These are phyloP conservation scores for Lepetodrilus schrolli DNA, from an alignment of 2,888 invertebrate genomes.

Conservation along the genomic window DNA sequence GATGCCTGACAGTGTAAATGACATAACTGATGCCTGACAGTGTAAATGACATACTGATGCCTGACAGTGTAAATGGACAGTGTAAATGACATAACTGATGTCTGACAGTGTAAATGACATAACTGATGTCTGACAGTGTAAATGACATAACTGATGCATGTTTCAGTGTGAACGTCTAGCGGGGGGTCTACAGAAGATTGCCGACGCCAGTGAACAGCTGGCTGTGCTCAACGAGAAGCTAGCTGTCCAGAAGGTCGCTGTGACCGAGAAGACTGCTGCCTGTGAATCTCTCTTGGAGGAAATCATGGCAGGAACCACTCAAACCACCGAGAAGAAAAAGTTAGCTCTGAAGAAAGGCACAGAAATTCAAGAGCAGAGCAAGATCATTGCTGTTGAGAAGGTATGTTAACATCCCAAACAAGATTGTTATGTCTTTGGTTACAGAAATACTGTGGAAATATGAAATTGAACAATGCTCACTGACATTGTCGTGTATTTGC, in stretches of 20 bases:
- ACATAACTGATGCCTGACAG: no score
- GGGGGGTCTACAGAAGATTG: slow-evolving; percentile 87
- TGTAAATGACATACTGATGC: no score
- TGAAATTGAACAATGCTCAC: neutral
- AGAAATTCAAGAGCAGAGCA: slow-evolving; percentile 88
- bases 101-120: no score
- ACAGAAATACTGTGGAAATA: neutral
- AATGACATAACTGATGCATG: no score
- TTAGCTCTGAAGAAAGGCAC: slow-evolving; percentile 86
- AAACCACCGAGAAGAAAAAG: slow-evolving; percentile 85
- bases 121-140: no score
- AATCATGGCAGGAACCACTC: slow-evolving; percentile 80
- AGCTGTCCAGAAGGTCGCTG: slow-evolving; percentile 87
- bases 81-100: no score
- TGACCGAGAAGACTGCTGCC: slow-evolving; percentile 86
- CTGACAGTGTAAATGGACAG: no score
- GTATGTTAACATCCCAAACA: slow-evolving; percentile 60
- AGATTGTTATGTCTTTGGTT: neutral
- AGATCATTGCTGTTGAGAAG: slow-evolving; percentile 87
- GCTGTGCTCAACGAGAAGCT: slow-evolving; percentile 86
- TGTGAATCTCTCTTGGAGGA: slow-evolving; percentile 86
- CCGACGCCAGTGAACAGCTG: slow-evolving; percentile 88
- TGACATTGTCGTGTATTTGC: neutral
- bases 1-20: no score
- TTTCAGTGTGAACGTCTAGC: slow-evolving; percentile 82